A percentile compares a stretch with the other conserved stretches of the same genome.
Evolutionary conservation across 2,113 vertebrate genomes (phyloP).

Genomic region (Oreochromis niloticus): DNA sequence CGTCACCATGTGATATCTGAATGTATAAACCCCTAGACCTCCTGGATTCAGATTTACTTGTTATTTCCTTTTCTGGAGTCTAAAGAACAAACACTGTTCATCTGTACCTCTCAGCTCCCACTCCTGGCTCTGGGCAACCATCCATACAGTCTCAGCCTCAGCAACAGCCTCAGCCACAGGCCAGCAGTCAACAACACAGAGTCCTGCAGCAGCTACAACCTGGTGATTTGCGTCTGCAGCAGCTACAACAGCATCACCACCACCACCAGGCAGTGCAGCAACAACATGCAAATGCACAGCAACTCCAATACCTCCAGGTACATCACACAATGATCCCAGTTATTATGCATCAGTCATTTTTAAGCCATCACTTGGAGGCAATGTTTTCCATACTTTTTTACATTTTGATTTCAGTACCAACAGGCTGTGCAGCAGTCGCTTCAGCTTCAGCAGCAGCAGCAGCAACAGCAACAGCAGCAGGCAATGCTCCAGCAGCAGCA

Average conservation of each 20-base stretch:
- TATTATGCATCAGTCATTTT: neutral
- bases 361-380: neutral
- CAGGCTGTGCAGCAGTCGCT: slow-evolving; percentile 81
- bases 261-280: slow-evolving; percentile 80
- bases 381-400: accelerated
- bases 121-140: slow-evolving; percentile 71
- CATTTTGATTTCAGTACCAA: slow-evolving; percentile 72
- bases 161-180: slow-evolving; percentile 65
- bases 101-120: slow-evolving; percentile 41
- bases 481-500: slow-evolving; percentile 67
- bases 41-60: neutral
- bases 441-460: slow-evolving; percentile 77
- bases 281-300: slow-evolving; percentile 79
- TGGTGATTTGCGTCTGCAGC: slow-evolving; percentile 91
- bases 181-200: slow-evolving; percentile 77
- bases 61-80: neutral
- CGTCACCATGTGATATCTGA: neutral
- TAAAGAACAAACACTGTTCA: neutral
- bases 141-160: slow-evolving; percentile 54
- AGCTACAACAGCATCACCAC: slow-evolving; percentile 74
- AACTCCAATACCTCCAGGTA: slow-evolving; percentile 83
- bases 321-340: neutral
- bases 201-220: slow-evolving; percentile 95
- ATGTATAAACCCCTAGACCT: neutral
- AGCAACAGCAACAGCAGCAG: slow-evolving; percentile 85